A percentile compares a stretch with the other conserved stretches of the same genome.
These are phyloP conservation scores for Drosophila merina DNA, from an alignment of 2,888 invertebrate species.

Conservation along the genomic window DNA sequence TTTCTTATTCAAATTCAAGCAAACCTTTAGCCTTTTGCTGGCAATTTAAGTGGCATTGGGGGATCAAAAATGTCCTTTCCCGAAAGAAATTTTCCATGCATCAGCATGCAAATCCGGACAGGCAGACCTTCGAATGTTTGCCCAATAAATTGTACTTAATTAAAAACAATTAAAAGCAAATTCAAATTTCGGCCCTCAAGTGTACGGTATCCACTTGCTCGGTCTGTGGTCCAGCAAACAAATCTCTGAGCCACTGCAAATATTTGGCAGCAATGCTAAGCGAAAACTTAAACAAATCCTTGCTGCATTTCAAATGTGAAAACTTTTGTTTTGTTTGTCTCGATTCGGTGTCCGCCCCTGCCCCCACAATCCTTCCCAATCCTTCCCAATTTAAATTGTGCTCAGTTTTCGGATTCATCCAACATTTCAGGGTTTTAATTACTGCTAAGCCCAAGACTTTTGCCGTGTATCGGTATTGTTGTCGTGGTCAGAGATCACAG, in stretches of 20 bases:
- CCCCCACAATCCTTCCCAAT: too few relatives aligned
- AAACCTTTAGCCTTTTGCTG: neutral
- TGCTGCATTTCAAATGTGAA: slow-evolving; percentile 70
- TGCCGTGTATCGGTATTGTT: slow-evolving; percentile 40
- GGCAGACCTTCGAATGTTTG: slow-evolving; percentile 52
- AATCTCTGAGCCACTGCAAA: slow-evolving; percentile 57
- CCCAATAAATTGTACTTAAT: slow-evolving; percentile 78
- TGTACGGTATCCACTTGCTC: slow-evolving; percentile 2
- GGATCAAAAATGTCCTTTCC: neutral
- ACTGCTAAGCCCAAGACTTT: slow-evolving; percentile 38
- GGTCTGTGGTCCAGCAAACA: slow-evolving; percentile 38
- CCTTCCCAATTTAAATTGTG: slow-evolving; percentile 7
- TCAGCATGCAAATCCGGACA: slow-evolving; percentile 1
- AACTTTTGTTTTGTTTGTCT: slow-evolving; percentile 47
- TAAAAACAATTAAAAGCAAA: slow-evolving; percentile 82
- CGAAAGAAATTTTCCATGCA: slow-evolving; percentile 1
- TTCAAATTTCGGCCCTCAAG: slow-evolving; percentile 59
- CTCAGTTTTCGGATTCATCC: slow-evolving; percentile 13
- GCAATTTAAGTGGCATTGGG: neutral
- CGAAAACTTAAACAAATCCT: slow-evolving; percentile 72
- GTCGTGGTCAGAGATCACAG: slow-evolving; percentile 54
- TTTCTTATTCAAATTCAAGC: slow-evolving; percentile 23
- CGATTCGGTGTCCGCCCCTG: neutral
- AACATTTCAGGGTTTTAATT: slow-evolving; percentile 51
- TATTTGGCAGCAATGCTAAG: slow-evolving; percentile 64